Conservation (phyloP, 1,140 invertebrate species). For the Drosophila ohnishii region DNA sequence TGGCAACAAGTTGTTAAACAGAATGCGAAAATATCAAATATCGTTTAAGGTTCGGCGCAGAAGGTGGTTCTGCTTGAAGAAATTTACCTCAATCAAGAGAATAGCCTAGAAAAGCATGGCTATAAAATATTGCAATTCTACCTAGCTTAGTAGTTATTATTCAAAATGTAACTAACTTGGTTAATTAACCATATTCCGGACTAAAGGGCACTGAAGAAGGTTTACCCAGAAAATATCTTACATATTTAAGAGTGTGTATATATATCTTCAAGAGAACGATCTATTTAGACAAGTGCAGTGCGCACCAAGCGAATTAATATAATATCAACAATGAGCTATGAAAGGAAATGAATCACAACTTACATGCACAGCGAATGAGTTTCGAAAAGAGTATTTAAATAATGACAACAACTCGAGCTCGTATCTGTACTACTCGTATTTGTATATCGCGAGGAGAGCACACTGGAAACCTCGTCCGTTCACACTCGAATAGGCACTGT, state of each 20-base stretch:
- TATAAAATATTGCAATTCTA: too few relatives aligned
- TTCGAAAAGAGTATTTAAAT: neutral
- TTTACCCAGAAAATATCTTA: neutral
- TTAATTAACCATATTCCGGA: neutral
- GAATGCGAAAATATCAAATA: constrained; percentile 14
- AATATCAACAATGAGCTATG: constrained; percentile 23
- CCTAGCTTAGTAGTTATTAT: too few relatives aligned
- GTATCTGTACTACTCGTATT: neutral
- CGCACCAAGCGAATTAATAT: constrained; percentile 12
- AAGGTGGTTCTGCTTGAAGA: constrained; percentile 15
- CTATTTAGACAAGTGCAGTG: constrained; percentile 18
- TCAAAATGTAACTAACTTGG: neutral
- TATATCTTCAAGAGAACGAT: neutral
- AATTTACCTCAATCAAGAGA: neutral
- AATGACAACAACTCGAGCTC: neutral
- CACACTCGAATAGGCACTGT: constrained; percentile 48
- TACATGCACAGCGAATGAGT: constrained; percentile 9
- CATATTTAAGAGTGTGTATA: too few relatives aligned
- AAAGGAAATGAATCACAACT: constrained; percentile 33
- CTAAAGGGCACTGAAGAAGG: neutral
- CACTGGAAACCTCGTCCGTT: constrained; percentile 42
- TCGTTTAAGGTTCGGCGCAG: neutral
- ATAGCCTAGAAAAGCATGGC: neutral
- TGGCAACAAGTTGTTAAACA: constrained; percentile 2
- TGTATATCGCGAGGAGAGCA: constrained; percentile 7